Evolutionary conservation across 2,888 invertebrate species (phyloP).

Genomic region (Malthinus seriepunctatus): DNA sequence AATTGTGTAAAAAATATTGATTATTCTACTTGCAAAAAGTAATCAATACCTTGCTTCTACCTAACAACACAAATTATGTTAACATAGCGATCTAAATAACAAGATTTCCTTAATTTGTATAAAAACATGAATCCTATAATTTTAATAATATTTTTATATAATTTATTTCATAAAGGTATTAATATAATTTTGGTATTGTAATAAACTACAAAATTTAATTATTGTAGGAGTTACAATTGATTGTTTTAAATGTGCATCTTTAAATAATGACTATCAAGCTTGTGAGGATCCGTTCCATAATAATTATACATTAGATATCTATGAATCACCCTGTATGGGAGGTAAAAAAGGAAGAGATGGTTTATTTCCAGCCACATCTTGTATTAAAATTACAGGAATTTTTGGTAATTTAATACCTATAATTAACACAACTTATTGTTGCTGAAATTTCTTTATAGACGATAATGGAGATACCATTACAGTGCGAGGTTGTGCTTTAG

Average conservation of each 20-base stretch:
- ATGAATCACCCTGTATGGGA: conserved; percentile 92
- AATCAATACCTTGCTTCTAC: background rate
- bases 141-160: background rate
- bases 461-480: conserved; percentile 80
- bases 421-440: background rate
- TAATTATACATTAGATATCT: conserved; percentile 80
- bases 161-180: background rate
- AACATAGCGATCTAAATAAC: background rate
- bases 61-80: background rate
- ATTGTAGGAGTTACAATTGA: conserved; percentile 71
- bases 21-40: background rate
- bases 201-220: background rate
- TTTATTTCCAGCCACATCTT: conserved; percentile 94
- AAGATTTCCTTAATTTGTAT: background rate
- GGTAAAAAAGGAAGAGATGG: conserved; percentile 92
- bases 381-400: conserved; percentile 91
- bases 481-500: conserved; percentile 92
- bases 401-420: conserved; percentile 69
- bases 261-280: conserved; percentile 81
- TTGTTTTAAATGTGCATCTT: conserved; percentile 96
- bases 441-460: conserved; percentile 9
- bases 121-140: conserved; percentile 2
- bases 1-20: background rate
- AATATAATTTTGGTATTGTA: background rate
- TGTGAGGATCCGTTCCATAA: conserved; percentile 98